Conservation (phyloP, 2,797 vertebrate genomes). For the Sciurus vulgaris region DNA sequence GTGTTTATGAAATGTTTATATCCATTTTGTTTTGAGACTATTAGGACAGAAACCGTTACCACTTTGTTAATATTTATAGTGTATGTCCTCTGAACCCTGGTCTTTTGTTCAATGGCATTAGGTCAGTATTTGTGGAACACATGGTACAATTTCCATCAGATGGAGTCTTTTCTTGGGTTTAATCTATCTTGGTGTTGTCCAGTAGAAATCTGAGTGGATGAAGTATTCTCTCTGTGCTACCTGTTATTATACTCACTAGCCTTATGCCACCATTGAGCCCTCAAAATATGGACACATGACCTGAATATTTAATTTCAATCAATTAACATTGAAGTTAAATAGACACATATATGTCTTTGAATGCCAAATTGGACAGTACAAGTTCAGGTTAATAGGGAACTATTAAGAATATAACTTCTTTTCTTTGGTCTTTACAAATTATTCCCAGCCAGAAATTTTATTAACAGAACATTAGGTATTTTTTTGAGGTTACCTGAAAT, state of each 20-base stretch:
- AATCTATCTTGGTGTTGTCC: background rate
- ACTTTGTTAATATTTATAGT: background rate
- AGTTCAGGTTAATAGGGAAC: background rate
- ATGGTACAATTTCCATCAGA: background rate
- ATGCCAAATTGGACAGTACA: background rate
- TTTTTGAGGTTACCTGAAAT: background rate
- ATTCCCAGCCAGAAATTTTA: background rate
- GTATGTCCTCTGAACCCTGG: background rate
- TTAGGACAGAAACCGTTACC: background rate
- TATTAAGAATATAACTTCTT: background rate
- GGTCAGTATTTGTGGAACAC: background rate
- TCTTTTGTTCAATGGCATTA: background rate
- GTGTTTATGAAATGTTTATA: background rate
- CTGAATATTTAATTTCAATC: background rate
- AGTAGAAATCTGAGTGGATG: background rate
- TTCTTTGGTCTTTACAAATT: background rate
- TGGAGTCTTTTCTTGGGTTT: background rate
- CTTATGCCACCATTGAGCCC: background rate
- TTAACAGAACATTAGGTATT: background rate
- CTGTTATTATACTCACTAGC: background rate
- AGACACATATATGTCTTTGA: background rate
- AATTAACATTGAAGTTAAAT: background rate
- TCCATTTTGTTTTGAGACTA: background rate
- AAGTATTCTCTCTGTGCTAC: too few species aligned
- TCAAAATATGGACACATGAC: conserved; percentile 1